phyloP scores from a whole-genome alignment of 2,113 vertebrate genomes.

The Odocoileus virginianus region DNA sequence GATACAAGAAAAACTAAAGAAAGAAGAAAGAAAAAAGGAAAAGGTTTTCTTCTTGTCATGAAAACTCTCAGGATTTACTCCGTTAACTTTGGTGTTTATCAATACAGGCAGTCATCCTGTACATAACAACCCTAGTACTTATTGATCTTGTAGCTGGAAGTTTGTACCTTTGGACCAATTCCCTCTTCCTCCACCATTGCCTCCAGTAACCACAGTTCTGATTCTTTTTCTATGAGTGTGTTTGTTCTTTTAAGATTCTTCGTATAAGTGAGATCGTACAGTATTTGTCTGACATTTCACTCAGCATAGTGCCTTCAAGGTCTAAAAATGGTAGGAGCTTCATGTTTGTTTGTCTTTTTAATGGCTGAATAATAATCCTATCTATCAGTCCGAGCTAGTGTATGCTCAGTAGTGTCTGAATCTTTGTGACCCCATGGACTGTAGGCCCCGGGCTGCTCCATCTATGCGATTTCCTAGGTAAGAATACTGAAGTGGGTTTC shows the following conservation, averaged over 20 bases:
- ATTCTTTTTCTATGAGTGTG: background rate
- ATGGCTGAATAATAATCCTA: background rate
- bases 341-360: background rate
- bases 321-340: background rate
- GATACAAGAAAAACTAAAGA: background rate
- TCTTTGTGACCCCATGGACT: background rate
- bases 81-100: background rate
- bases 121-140: background rate
- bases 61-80: background rate
- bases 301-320: background rate
- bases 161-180: background rate
- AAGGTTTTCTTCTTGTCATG: background rate
- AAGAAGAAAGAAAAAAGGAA: background rate
- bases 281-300: background rate
- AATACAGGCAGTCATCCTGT: background rate
- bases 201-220: background rate
- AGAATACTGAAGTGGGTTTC: background rate
- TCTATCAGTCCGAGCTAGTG: background rate
- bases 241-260: background rate
- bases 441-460: accelerated
- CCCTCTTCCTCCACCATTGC: accelerated
- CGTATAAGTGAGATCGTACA: background rate
- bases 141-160: background rate
- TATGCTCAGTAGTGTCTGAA: background rate
- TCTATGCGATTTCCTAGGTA: background rate